Percentiles rank a stretch among this genome's conserved stretches.
These are phyloP conservation scores for Oriolus oriolus DNA, from an alignment of 2,113 vertebrate species.

Conservation along the genomic window DNA sequence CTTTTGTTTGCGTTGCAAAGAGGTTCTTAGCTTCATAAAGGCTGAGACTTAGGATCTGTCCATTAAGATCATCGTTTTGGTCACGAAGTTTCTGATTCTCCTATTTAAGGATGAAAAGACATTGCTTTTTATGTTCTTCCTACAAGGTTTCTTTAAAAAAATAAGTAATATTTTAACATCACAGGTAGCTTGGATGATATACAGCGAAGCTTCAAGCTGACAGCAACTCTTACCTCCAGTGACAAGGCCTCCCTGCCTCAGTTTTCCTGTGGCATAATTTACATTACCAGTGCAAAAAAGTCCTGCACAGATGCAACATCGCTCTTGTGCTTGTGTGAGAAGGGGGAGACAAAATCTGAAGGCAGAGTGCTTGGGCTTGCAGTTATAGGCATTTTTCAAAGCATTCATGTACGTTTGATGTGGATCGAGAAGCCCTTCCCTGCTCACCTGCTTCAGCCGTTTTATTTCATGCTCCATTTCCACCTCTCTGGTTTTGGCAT, in stretches of 20 bases:
- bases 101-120: slow-evolving; percentile 56
- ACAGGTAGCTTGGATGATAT: neutral
- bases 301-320: neutral
- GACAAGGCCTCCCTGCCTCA: neutral
- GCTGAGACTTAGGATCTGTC: slow-evolving; percentile 95
- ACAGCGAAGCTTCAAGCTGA: neutral
- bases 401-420: neutral
- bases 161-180: neutral
- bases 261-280: neutral
- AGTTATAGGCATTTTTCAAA: neutral
- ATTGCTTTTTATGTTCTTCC: neutral
- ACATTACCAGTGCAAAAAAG: neutral
- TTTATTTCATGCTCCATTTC: slow-evolving; percentile 95
- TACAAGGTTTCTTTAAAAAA: neutral
- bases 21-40: slow-evolving; percentile 95
- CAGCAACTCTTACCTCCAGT: neutral
- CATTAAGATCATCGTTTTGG: slow-evolving; percentile 95
- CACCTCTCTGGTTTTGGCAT: slow-evolving; percentile 83
- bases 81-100: slow-evolving; percentile 95
- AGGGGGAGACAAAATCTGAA: neutral
- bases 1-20: slow-evolving; percentile 94
- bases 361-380: neutral
- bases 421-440: neutral
- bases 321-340: neutral
- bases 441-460: slow-evolving; percentile 88